Evolutionary conservation across 2,888 invertebrate genomes (phyloP).

Genomic region (Oxycera nigricornis): DNA sequence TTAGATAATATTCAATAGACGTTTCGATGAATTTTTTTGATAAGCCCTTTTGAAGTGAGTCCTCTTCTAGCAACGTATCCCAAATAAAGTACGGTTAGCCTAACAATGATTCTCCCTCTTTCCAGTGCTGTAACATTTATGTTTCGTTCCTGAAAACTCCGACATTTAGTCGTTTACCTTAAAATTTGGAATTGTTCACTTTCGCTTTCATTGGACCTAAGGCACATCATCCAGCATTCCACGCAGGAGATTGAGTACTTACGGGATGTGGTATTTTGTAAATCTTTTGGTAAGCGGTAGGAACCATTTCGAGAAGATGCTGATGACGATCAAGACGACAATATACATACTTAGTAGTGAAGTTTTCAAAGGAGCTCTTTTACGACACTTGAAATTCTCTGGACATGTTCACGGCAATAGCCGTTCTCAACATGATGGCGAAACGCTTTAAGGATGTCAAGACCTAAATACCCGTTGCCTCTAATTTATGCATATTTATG

Average conservation of each 20-base stretch:
- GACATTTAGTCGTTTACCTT: too few species aligned
- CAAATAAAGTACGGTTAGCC: too few species aligned
- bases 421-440: not conserved
- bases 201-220: too few species aligned
- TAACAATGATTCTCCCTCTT: too few species aligned
- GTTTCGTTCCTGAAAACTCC: too few species aligned
- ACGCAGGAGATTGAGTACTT: not conserved
- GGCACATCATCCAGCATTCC: not conserved
- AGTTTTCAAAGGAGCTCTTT: not conserved
- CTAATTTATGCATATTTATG: conserved; percentile 30
- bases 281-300: conserved; percentile 1
- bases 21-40: too few species aligned
- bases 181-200: too few species aligned
- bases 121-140: too few species aligned
- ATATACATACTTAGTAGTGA: too few species aligned
- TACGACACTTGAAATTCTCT: not conserved
- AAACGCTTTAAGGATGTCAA: not conserved
- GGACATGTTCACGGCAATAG: not conserved
- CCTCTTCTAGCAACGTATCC: too few species aligned
- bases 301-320: not conserved
- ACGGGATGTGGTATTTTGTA: not conserved
- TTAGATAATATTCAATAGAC: too few species aligned
- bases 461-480: not conserved
- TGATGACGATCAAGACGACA: not conserved
- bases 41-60: too few species aligned